A percentile compares a stretch with the other conserved stretches of the same genome.
Conservation (phyloP, 2,888 invertebrate species). For the Drosophila mulleri region DNA sequence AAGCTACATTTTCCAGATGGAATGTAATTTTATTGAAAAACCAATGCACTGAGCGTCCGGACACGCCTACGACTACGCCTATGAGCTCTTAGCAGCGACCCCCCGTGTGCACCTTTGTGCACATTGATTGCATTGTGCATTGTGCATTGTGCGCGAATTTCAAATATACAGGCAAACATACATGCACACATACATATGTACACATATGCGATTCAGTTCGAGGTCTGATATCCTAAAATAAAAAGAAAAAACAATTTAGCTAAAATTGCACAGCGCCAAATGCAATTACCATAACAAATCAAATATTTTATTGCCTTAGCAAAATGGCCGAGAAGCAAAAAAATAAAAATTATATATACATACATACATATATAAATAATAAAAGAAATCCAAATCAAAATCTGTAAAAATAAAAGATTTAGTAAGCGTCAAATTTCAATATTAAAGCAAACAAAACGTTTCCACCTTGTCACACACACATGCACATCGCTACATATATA, state of each 20-base stretch:
- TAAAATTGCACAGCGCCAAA: constrained; percentile 47
- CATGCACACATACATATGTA: background rate
- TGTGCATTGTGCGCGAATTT: constrained; percentile 39
- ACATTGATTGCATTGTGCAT: constrained; percentile 51
- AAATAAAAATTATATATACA: background rate
- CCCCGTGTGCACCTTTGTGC: constrained; percentile 4
- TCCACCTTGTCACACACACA: constrained; percentile 17
- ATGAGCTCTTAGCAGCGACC: background rate
- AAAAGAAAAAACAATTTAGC: constrained; percentile 40
- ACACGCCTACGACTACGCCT: background rate
- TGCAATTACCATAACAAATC: constrained; percentile 77
- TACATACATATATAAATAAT: background rate
- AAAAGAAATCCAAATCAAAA: constrained; percentile 21
- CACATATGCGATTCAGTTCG: background rate
- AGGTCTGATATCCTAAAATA: background rate
- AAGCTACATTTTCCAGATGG: constrained; percentile 31
- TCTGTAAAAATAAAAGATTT: constrained; percentile 24
- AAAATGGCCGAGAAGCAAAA: constrained; percentile 37
- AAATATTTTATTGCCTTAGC: constrained; percentile 73
- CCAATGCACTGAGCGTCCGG: constrained; percentile 7
- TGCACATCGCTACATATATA: background rate
- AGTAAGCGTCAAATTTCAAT: constrained; percentile 50
- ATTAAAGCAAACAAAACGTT: constrained; percentile 46
- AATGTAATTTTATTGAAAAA: constrained; percentile 50
- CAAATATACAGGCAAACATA: background rate